Evolutionary conservation across 1,140 invertebrate species (phyloP), one percentile per base, ranked within the genome.

Genomic region (Drosophila arawakana): DNA sequence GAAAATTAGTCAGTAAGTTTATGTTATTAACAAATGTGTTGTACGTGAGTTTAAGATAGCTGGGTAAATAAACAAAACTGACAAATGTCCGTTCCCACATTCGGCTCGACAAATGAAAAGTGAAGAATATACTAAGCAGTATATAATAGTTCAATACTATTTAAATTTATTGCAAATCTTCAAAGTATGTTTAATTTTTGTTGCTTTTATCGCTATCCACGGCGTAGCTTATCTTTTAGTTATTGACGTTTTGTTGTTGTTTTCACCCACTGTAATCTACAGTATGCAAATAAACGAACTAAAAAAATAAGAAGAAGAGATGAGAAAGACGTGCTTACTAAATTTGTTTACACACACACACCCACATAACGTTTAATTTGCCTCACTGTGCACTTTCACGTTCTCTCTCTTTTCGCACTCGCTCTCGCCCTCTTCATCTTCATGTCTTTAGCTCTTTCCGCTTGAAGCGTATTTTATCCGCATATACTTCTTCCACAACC

Each of bases 211-310:
- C 76, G 68, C 55, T 63, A 41, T 63, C 25, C 73, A 18, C 69
- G 76, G 77, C 69, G 73, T 57, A 66, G 76, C 76, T 88, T 88
- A 90, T 86, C 78, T 78, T 44, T 43, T 50, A 57, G 69, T 46
- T 30, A 11, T 41, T 78, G 52, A 35, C 46, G n/a, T 57, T 37
- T 44, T 67, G 46, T 21, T 65, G 21, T 52, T 71, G 15, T 11
- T 58, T 58, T 4, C 15, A 66, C 55, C 70, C 30, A 9, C 73
- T 70, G 30, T 46, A 77, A 69, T 80, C 37, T 66, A 21, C 18
- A 21, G 18, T 21, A 76, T 73, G 73, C 43, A 76, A 81, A 80
- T 73, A 50, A 52, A 60, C 18, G 25, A 54, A 18, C 15, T 35
- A 21, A 46, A 69, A 59, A 55, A 58, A 57, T 15, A 15, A 15